Evolutionary conservation across 1,140 invertebrate species (phyloP), one percentile per base, ranked within the genome.

Genomic region (Epicauta chinensis): DNA sequence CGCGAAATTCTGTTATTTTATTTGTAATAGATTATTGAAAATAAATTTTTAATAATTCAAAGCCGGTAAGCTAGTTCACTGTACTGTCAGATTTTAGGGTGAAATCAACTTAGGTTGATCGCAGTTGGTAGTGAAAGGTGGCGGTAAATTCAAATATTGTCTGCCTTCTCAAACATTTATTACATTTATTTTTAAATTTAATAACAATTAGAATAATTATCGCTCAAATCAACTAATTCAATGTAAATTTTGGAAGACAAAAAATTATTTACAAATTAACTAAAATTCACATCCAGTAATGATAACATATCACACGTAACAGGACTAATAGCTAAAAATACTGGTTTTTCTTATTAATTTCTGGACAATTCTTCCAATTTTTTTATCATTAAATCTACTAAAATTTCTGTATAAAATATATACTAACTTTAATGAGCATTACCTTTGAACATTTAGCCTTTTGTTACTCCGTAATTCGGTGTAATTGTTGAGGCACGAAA

Each of bases 221-320:
- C 41, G 12, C 10, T 43, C 9, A 16, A 13, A 40, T 40, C n/a
- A 43, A 30, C 31, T 47, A 38, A 38, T 37, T 38, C 11, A 47
- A 38, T 23, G 29, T 38, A 29, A 17, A 35, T 37, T 17, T 32
- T 47, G 45, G 45, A 47, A 47, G 45, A 47, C 45, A 47, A 47
- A 47, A 13, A 47, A 23, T 23, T 23, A 23, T 23, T 23, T 23
- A 23, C 7, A 23, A 23, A 23, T 10, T 47, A 47, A 47, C 36
- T 47, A 47, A 47, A 37, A 37, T 47, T 38, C 45, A 47, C 45
- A 47, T 47, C 37, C 38, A 47, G 37, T 23, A 47, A 46, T 35
- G 37, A 31, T 34, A 43, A 38, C 45, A 23, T 23, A 23, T 23
- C 23, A 23, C 23, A 23, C 23, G 23, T 23, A 1, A 23, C 23